phyloP scores from a whole-genome alignment of 2,113 vertebrate genomes.

The Tetrax tetrax region DNA sequence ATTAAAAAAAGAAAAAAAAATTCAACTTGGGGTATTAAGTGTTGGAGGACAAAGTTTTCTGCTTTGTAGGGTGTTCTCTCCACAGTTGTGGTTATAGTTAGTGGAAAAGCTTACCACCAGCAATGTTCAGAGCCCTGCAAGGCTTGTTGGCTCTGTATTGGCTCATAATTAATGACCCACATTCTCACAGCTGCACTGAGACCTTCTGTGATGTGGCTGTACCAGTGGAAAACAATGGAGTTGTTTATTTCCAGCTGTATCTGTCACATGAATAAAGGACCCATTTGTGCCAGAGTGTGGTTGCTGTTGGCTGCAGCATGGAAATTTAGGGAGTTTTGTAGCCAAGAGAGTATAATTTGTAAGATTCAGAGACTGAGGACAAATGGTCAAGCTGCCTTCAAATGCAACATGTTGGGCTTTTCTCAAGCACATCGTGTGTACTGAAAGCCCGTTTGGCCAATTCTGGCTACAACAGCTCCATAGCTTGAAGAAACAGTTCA shows the following conservation, averaged over 20 bases:
- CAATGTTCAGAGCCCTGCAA: background rate
- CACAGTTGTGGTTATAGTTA: background rate
- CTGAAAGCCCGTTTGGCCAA: background rate
- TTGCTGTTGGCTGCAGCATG: background rate
- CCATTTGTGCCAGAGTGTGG: background rate
- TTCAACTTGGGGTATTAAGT: background rate
- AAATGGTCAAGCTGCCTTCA: background rate
- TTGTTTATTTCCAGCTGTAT: slow-evolving; percentile 9
- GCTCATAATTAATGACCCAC: slow-evolving; percentile 2
- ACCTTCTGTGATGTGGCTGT: slow-evolving; percentile 1
- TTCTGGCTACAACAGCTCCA: background rate
- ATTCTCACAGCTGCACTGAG: background rate
- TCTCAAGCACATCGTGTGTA: background rate
- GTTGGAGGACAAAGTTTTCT: background rate
- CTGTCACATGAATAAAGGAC: background rate
- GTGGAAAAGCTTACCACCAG: background rate
- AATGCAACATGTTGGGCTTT: background rate
- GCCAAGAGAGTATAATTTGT: background rate
- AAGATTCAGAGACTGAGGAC: background rate
- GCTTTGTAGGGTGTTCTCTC: background rate
- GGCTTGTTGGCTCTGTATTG: background rate
- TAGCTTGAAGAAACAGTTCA: background rate
- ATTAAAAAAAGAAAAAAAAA: background rate
- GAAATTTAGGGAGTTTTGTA: background rate
- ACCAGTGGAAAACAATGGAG: slow-evolving; percentile 13